These are phyloP conservation scores for Acrobasis repandana DNA, from an alignment of 2,888 invertebrate species.

Conservation along the genomic window DNA sequence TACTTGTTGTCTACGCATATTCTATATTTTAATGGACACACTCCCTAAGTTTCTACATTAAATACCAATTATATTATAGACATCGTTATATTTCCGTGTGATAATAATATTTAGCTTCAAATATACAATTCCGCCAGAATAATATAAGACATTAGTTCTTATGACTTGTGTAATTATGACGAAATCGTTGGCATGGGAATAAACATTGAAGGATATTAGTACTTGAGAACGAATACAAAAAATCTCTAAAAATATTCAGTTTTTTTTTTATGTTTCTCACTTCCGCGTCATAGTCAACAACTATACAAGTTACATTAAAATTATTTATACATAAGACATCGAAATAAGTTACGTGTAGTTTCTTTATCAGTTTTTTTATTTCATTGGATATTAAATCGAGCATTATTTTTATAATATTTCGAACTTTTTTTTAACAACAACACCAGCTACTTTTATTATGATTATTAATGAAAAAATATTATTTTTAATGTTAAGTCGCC, in stretches of 20 bases:
- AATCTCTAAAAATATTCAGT: slow-evolving; percentile 61
- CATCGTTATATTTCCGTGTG: slow-evolving; percentile 27
- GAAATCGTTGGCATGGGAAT: neutral
- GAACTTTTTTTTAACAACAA: slow-evolving; percentile 1
- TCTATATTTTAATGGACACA: slow-evolving; percentile 33
- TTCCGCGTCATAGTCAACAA: slow-evolving; percentile 62
- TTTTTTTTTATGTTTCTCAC: slow-evolving; percentile 53
- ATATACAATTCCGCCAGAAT: neutral
- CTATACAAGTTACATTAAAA: slow-evolving; percentile 29
- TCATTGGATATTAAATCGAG: slow-evolving; percentile 16
- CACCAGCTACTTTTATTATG: neutral
- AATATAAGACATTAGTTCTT: neutral
- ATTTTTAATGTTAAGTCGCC: neutral
- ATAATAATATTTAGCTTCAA: slow-evolving; percentile 18
- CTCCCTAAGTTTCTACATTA: slow-evolving; percentile 31
- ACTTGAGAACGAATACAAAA: slow-evolving; percentile 48
- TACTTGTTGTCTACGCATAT: slow-evolving; percentile 31
- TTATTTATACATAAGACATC: slow-evolving; percentile 28
- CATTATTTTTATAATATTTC: slow-evolving; percentile 3
- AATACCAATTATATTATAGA: slow-evolving; percentile 31
- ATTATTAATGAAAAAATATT: neutral
- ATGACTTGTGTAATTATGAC: neutral
- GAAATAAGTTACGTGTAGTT: slow-evolving; percentile 47
- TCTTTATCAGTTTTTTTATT: slow-evolving; percentile 37
- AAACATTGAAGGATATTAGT: slow-evolving; percentile 11